Evolutionary conservation across 2,888 invertebrate species (phyloP), one percentile per base, ranked within the genome.

Genomic region (Dryocosmus kuriphilus): DNA sequence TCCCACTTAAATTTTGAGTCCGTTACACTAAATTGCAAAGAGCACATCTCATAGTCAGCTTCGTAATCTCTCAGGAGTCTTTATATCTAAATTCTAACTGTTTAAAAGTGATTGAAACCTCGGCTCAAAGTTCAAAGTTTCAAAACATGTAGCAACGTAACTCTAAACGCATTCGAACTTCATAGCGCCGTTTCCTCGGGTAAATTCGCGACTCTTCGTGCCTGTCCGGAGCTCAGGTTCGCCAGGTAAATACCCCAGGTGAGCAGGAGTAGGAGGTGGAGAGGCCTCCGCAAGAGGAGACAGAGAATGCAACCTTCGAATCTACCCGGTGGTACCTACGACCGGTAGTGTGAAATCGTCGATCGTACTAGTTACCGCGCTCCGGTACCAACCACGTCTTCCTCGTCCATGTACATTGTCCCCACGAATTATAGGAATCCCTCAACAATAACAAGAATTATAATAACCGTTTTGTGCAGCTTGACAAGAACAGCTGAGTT

Each of bases 261-360:
- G 81, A 79, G 77, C 80, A 80, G 77, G 80, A 80, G 80, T 78
- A 63, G 81, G 30, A 75, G 51, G 35, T 24, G 77, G 77, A 77
- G 80, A 79, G 76, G 79, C 77, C 78, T 74, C 74, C 60, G 41
- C 60, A 22, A 76, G 76, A 41, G 41, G 79, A 81, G 81, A 73
- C 81, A 77, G 79, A 78, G 83, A 85, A 85, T 86, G 85, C 87
- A 88, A 88, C 88, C 88, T 88, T 88, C 88, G 87, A 84, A 85
- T 82, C 86, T 88, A 83, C 84, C 81, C 80, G 85, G 82, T 85
- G 86, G 85, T 85, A 85, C 85, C 82, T 74, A 81, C 81, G 78
- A 81, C 80, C 84, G 86, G 80, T 83, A 87, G 88, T 86, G 83
- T 86, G 84, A 81, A 85, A 83, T 83, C 83, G 84, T 84, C 84